A percentile compares a stretch with the other conserved stretches of the same genome.
phyloP scores from a whole-genome alignment of 2,797 vertebrate species.

The Acrocephalus scirpaceus region DNA sequence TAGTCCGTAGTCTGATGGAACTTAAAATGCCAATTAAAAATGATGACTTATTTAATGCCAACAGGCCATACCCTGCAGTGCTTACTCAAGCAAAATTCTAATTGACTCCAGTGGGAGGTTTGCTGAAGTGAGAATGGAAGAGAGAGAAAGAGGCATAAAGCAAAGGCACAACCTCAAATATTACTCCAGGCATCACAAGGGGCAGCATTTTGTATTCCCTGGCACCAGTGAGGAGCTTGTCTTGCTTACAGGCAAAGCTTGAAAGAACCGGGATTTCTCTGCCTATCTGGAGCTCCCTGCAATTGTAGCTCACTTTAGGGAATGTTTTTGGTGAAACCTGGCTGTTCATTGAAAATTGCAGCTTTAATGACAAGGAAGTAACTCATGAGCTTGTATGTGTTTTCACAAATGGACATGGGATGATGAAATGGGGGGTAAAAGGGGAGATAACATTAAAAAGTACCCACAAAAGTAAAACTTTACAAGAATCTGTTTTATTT shows the following conservation, averaged over 20 bases:
- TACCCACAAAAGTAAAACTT: not conserved
- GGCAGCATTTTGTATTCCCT: slow-evolving; percentile 4
- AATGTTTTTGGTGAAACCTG: not conserved
- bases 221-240: not conserved
- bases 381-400: not conserved
- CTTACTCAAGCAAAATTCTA: slow-evolving; percentile 62
- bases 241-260: not conserved
- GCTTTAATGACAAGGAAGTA: not conserved
- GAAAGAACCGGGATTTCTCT: not conserved
- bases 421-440: not conserved
- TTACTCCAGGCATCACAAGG: not conserved
- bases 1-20: slow-evolving; percentile 47
- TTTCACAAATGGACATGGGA: not conserved
- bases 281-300: not conserved
- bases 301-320: not conserved
- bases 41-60: slow-evolving; percentile 76
- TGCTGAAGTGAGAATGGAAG: not conserved
- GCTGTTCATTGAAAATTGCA: not conserved
- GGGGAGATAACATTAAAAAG: not conserved
- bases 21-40: slow-evolving; percentile 76
- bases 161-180: not conserved
- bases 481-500: not conserved
- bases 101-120: slow-evolving; percentile 60
- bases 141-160: not conserved
- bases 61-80: slow-evolving; percentile 49